Evolutionary conservation across 2,888 invertebrate genomes (phyloP).

Genomic region (Entomobrya multifasciata): DNA sequence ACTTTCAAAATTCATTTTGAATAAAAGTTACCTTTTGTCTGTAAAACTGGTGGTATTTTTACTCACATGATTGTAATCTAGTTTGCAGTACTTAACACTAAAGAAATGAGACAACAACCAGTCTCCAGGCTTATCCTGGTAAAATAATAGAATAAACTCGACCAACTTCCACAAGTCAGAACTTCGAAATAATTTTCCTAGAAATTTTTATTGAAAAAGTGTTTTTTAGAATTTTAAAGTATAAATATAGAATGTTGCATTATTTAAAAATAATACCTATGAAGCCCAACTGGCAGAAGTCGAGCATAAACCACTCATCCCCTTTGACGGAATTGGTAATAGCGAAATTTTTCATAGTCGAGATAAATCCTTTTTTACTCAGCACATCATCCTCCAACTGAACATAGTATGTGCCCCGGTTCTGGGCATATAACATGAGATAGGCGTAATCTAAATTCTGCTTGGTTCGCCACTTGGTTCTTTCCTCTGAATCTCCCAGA

Average conservation of each 20-base stretch:
- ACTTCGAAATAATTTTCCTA: constrained; percentile 93
- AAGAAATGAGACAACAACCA: constrained; percentile 96
- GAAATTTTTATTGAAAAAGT: too few species aligned
- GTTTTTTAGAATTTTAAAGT: too few species aligned
- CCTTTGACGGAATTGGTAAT: constrained; percentile 88
- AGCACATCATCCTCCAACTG: constrained; percentile 97
- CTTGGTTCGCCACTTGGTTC: constrained; percentile 95
- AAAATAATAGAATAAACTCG: constrained; percentile 96
- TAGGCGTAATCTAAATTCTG: constrained; percentile 97
- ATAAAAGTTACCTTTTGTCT: too few species aligned
- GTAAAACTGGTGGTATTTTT: constrained; percentile 6
- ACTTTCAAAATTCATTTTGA: too few species aligned
- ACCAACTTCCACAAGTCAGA: constrained; percentile 92
- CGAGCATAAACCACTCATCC: constrained; percentile 93
- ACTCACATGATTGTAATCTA: constrained; percentile 88
- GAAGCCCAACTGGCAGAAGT: constrained; percentile 96
- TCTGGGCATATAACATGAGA: constrained; percentile 95
- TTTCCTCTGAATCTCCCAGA: constrained; percentile 91
- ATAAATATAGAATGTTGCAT: background rate
- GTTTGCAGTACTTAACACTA: constrained; percentile 93
- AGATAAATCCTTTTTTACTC: constrained; percentile 91
- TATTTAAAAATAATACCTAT: constrained; percentile 86
- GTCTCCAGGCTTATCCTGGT: constrained; percentile 97
- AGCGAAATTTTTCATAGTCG: constrained; percentile 92
- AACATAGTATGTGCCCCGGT: constrained; percentile 93